A percentile compares a stretch with the other conserved stretches of the same genome.
Conservation (phyloP, 2,888 invertebrate species). For the Beris morrisii region DNA sequence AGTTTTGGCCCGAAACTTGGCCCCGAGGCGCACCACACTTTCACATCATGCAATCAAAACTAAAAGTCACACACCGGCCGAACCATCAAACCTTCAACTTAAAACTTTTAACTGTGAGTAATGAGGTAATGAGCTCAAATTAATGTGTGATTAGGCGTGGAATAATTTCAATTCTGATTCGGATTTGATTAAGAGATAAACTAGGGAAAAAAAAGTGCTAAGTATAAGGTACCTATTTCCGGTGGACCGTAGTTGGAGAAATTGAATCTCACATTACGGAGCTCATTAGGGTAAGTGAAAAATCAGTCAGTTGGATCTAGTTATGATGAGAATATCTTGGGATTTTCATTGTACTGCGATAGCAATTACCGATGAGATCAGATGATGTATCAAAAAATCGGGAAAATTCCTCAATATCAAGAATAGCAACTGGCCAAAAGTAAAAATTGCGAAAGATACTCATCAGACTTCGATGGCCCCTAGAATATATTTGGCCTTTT, state of each 20-base stretch:
- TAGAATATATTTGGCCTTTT: too few relatives aligned
- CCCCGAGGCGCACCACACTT: neutral
- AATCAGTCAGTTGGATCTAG: too few relatives aligned
- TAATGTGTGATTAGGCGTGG: constrained; percentile 23
- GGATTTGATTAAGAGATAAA: constrained; percentile 25
- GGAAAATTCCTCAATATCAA: too few relatives aligned
- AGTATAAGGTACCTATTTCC: constrained; percentile 21
- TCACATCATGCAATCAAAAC: constrained; percentile 6
- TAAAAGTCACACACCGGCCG: neutral
- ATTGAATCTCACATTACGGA: constrained; percentile 44
- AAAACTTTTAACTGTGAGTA: constrained; percentile 8
- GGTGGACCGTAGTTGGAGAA: constrained; percentile 44
- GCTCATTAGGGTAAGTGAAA: too few relatives aligned
- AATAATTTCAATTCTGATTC: constrained; percentile 10
- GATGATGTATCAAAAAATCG: too few relatives aligned
- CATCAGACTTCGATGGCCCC: too few relatives aligned
- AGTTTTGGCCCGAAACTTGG: neutral
- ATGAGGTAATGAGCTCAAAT: constrained; percentile 29
- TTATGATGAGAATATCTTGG: too few relatives aligned
- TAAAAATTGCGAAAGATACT: too few relatives aligned
- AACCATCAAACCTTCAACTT: neutral
- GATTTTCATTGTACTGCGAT: too few relatives aligned
- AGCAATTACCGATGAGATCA: too few relatives aligned
- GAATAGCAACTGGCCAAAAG: too few relatives aligned
- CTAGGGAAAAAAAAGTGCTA: constrained; percentile 19